Base-by-base conservation (phyloP, 2,888 invertebrate genomes). In the Dexiosoma caninum region DNA sequence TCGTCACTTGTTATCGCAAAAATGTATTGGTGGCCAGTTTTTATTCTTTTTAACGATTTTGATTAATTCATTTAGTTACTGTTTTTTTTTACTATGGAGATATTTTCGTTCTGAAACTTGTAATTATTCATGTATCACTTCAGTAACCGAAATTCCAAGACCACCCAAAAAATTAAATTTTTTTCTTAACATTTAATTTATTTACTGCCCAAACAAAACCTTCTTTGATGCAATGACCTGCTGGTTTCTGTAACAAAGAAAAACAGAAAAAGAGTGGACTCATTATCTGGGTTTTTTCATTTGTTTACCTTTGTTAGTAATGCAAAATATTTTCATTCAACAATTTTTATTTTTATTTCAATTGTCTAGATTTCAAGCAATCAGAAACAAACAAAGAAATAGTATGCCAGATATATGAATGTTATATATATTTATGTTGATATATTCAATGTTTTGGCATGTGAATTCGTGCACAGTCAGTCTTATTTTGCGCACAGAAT, bases 251-350 rank as follows among this genome's bases (percentile, higher is more conserved):
- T 37, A 49, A 6, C 14, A 4, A 53, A n/a, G n/a, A n/a, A n/a
- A n/a, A n/a, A 71, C 51, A 53, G 60, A 66, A 51, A n/a, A n/a
- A n/a, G n/a, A 51, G 37, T 77, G 69, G 74, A 77, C 81, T 81
- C 77, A 74, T 81, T 81, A 81, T 81, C 81, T 77, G 32, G n/a
- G 44, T 77, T 81, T 77, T 77, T 81, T 60, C 77, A 77, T 62
- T 77, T 77, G 67, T 72, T 77, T 67, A 69, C 62, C 71, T 59
- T 80, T 10, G 46, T 74, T 75, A 62, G 72, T 72, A 46, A 74
- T 74, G 77, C 74, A 77, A 77, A 76, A 71, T 75, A 30, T 51
- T 27, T 57, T 19, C 27, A 57, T 66, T 66, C 46, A 66, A 19
- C 35, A 46, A 12, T 44, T 62, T 62, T n/a, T n/a, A n/a, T n/a